Evolutionary conservation across 2,888 invertebrate species (phyloP), one percentile per base, ranked within the genome.

Genomic region (Tricholauxania praeusta): DNA sequence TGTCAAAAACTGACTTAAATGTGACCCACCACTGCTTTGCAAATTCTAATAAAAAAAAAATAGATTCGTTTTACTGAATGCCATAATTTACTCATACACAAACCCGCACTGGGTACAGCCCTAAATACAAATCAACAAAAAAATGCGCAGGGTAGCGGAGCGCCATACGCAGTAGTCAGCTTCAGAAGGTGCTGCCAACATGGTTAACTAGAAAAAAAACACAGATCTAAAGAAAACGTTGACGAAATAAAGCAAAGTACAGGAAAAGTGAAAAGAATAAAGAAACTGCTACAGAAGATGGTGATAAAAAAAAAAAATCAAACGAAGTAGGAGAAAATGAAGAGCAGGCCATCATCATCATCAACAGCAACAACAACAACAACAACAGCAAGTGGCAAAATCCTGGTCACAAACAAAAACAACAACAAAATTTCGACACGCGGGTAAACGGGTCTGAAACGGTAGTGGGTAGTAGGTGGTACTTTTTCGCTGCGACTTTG

Each of bases 21-120:
- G 15, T 57, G 57, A 28, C 28, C 22, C 57, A 57, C 28, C 57
- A 57, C 57, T 57, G 57, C 28, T 28, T 22, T 28, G 14, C 28
- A 52, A 19, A 48, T 47, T 3, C 53, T 32, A 49, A 79, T 77
- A 79, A 77, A 77, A 79, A 77, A 82, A 81, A 57, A 55, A 32
- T 19, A 39, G 15, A 70, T 39, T 62, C 52, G 39, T 14, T 51
- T 80, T 77, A 78, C 79, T 79, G 78, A 78, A 79, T 80, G 77
- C 81, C 80, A 83, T 83, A 83, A 83, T 74, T 83, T 81, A 83
- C 83, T 83, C 83, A 80, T 77, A 79, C 78, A 77, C 80, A 76
- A 77, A 76, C 75, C 77, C 66, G 76, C 73, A 76, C 19, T 49
- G 22, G 60, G 47, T 60, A 55, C 67, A 52, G 51, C 47, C 72